A percentile compares a stretch with the other conserved stretches of the same genome.
phyloP scores from a whole-genome alignment of 2,888 invertebrate genomes.

The Agriopis aurantiaria region DNA sequence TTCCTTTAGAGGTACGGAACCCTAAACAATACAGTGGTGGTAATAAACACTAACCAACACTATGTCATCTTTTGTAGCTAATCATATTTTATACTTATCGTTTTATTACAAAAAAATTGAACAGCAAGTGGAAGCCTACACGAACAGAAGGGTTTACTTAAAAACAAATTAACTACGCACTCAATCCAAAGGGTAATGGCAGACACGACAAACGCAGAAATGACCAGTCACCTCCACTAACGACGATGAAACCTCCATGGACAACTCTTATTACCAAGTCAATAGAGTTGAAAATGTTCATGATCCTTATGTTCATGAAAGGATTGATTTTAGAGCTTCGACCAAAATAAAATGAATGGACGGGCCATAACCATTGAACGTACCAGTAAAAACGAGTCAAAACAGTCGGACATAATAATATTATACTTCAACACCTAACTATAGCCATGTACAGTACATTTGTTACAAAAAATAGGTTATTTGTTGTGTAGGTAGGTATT shows the following conservation, averaged over 20 bases:
- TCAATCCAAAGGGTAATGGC: constrained; percentile 62
- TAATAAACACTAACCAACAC: no score
- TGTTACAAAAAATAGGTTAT: no score
- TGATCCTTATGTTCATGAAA: constrained; percentile 40
- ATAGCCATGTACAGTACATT: no score
- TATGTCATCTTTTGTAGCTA: not conserved
- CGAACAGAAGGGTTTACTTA: constrained; percentile 70
- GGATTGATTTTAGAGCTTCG: constrained; percentile 52
- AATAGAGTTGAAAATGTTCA: constrained; percentile 16
- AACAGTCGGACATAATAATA: no score
- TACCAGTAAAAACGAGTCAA: no score
- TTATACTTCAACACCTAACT: no score
- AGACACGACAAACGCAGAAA: constrained; percentile 67
- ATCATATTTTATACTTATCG: not conserved
- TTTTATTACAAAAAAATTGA: constrained; percentile 1
- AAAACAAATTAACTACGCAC: constrained; percentile 82
- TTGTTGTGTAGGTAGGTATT: no score
- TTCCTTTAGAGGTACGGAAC: no score
- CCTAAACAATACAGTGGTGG: not conserved
- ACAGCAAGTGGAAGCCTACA: constrained; percentile 13
- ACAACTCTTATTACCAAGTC: constrained; percentile 6
- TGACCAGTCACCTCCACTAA: constrained; percentile 76
- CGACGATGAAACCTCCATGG: constrained; percentile 56
- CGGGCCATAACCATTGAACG: no score
- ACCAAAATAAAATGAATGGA: no score